Evolutionary conservation across 2,888 invertebrate genomes (phyloP).

Genomic region (Bursaphelenchus okinawaensis): DNA sequence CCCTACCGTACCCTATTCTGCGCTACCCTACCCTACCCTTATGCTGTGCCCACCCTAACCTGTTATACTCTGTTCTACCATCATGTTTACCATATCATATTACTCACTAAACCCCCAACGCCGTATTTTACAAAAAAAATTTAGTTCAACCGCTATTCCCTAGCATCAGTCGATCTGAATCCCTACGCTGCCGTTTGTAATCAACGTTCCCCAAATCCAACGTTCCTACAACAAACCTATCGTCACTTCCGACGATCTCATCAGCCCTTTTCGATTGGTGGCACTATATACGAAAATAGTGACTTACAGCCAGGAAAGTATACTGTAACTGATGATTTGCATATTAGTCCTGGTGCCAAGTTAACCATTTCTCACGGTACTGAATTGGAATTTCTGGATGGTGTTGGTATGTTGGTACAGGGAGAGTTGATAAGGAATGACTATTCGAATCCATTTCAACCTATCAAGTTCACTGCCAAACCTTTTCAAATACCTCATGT

Average conservation of each 20-base stretch:
- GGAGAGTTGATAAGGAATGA: constrained; percentile 46
- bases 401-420: constrained; percentile 92
- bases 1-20: too few relatives aligned
- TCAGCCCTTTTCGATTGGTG: constrained; percentile 59
- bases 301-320: constrained; percentile 71
- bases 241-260: constrained; percentile 49
- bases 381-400: constrained; percentile 76
- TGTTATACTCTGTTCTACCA: too few relatives aligned
- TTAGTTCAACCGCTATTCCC: constrained; percentile 73
- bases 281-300: constrained; percentile 80
- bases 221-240: constrained; percentile 42
- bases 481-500: constrained; percentile 36
- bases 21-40: too few relatives aligned
- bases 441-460: constrained; percentile 22
- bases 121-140: constrained; percentile 12
- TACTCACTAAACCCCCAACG: too few relatives aligned
- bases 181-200: constrained; percentile 84
- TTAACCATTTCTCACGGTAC: constrained; percentile 82
- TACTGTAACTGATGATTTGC: constrained; percentile 85
- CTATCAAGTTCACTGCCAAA: constrained; percentile 47
- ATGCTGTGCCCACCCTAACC: too few relatives aligned
- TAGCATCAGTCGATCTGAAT: constrained; percentile 80
- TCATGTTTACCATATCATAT: too few relatives aligned
- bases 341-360: constrained; percentile 83
- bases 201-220: constrained; percentile 78